Conservation (phyloP, 1,140 invertebrate species). For the Drosophila littoralis region DNA sequence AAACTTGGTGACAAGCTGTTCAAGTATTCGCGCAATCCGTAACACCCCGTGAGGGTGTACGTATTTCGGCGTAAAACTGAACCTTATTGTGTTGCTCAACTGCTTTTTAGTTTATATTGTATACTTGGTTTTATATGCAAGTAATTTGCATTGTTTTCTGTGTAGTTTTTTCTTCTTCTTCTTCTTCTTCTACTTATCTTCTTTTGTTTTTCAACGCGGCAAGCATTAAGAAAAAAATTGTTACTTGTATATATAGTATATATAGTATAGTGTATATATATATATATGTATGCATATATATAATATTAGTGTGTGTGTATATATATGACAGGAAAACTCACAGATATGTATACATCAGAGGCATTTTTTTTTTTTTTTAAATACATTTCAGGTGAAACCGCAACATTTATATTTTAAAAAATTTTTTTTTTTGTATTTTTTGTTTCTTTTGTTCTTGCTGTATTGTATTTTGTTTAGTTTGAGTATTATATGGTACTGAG, state of each 20-base stretch:
- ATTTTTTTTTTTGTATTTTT: neutral
- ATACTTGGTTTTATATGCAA: too few species aligned
- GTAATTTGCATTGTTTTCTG: too few species aligned
- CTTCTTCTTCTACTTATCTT: too few species aligned
- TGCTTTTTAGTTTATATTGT: too few species aligned
- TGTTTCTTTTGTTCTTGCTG: neutral
- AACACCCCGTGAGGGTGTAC: too few species aligned
- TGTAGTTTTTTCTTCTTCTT: too few species aligned
- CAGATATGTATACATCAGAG: conserved; percentile 39
- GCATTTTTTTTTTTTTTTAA: conserved; percentile 16
- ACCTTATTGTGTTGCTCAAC: too few species aligned
- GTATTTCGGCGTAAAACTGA: too few species aligned
- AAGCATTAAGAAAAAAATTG: conserved; percentile 4
- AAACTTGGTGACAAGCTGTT: too few species aligned
- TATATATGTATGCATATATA: conserved; percentile 1
- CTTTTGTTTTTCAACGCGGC: neutral
- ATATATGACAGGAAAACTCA: conserved; percentile 16
- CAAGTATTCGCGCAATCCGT: too few species aligned
- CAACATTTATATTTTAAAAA: too few species aligned
- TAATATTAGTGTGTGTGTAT: neutral
- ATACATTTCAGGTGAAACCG: conserved; percentile 19
- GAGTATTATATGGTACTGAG: neutral
- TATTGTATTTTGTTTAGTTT: neutral
- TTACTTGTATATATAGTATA: conserved; percentile 1
- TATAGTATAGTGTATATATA: neutral